These are phyloP conservation scores for Mesitornis unicolor DNA, from an alignment of 2,113 vertebrate genomes.

Conservation along the genomic window DNA sequence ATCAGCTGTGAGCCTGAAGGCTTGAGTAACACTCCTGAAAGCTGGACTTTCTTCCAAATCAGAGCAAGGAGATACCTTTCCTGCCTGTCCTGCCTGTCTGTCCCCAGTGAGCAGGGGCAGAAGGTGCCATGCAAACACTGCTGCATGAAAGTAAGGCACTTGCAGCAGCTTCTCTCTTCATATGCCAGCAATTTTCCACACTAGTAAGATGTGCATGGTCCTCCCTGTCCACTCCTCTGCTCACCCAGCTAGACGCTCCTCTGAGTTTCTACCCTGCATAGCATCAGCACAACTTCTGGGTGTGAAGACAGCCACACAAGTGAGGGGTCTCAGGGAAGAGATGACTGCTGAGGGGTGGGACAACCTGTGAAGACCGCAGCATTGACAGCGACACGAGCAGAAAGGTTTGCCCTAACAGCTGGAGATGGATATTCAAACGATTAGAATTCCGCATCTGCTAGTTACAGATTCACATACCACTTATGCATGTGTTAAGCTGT, in stretches of 20 bases:
- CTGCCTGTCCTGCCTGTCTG: not conserved
- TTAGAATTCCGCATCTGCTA: not conserved
- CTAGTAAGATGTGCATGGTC: not conserved
- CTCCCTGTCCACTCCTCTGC: not conserved
- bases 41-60: not conserved
- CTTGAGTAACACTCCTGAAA: not conserved
- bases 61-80: not conserved
- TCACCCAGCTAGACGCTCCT: not conserved
- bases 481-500: not conserved
- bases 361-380: not conserved
- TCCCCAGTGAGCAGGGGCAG: rapidly evolving
- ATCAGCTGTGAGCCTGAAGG: not conserved
- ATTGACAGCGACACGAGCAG: not conserved
- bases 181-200: not conserved
- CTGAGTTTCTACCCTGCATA: not conserved
- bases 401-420: not conserved
- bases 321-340: not conserved
- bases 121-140: not conserved
- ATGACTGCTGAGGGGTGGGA: not conserved
- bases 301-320: not conserved
- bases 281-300: too few relatives aligned
- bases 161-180: not conserved
- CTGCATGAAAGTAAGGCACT: rapidly evolving
- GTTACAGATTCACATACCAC: not conserved
- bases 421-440: not conserved